These are phyloP conservation scores for Meleagris gallopavo DNA, from an alignment of 2,113 vertebrate genomes.

Conservation along the genomic window DNA sequence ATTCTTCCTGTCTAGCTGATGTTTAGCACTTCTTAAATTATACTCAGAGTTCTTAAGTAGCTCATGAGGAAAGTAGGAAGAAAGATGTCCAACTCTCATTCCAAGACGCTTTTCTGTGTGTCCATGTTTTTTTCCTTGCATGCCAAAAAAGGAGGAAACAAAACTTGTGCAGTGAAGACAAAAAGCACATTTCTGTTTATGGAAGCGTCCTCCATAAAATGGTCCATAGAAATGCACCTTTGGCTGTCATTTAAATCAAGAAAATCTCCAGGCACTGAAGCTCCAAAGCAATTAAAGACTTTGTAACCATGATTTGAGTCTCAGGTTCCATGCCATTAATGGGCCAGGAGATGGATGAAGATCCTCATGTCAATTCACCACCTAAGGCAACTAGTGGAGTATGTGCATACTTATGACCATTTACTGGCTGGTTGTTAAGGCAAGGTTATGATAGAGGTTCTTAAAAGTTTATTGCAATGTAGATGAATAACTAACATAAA, in stretches of 20 bases:
- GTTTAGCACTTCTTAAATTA: background rate
- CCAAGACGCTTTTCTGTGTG: background rate
- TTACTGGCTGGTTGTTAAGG: background rate
- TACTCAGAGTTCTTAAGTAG: no score
- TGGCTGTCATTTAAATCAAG: background rate
- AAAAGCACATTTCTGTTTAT: background rate
- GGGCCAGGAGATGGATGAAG: background rate
- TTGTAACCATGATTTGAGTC: background rate
- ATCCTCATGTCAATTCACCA: background rate
- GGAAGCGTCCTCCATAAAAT: background rate
- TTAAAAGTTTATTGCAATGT: background rate
- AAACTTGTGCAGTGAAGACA: background rate
- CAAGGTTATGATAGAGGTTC: background rate
- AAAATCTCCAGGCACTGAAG: background rate
- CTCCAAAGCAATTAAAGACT: background rate
- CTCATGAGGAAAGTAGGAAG: background rate
- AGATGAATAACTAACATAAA: background rate
- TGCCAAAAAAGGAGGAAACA: background rate
- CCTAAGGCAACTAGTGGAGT: background rate
- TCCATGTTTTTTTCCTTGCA: background rate
- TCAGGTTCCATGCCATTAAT: background rate
- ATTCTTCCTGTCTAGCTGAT: background rate
- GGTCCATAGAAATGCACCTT: background rate
- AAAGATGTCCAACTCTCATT: background rate
- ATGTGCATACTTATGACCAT: background rate